Conservation (phyloP, 37 sponge, comb jelly and placozoan genomes). For the Eunapius fragilis region DNA sequence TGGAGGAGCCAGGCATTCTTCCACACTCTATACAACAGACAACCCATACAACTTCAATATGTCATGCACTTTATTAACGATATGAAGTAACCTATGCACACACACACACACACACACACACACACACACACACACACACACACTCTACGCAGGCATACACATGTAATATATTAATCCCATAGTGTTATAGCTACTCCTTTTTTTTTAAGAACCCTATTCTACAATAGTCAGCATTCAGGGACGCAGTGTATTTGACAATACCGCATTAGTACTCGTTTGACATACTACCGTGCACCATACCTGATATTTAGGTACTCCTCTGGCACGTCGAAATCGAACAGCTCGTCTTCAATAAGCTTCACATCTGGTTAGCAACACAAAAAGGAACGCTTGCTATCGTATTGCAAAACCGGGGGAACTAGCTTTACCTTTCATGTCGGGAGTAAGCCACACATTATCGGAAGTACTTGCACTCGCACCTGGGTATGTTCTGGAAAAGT, state of each 20-base stretch:
- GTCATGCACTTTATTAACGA: not conserved
- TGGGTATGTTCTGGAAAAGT: no score
- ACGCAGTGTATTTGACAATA: no score
- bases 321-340: conserved; percentile 32
- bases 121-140: not conserved
- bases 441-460: not conserved
- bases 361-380: not conserved
- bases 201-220: no score
- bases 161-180: no score
- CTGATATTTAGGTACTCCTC: conserved; percentile 24
- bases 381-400: not conserved
- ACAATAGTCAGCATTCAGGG: no score
- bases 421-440: not conserved
- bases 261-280: no score
- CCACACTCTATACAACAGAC: no score
- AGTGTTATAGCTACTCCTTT: no score
- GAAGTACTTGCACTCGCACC: no score
- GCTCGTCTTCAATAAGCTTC: conserved; percentile 41
- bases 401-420: not conserved
- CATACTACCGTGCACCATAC: not conserved
- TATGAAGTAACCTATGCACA: not conserved
- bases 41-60: no score
- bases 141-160: no score
- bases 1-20: no score
- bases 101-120: conserved; percentile 36